A percentile compares a stretch with the other conserved stretches of the same genome.
Evolutionary conservation across 2,888 invertebrate species (phyloP).

Genomic region (Cephus spinipes): DNA sequence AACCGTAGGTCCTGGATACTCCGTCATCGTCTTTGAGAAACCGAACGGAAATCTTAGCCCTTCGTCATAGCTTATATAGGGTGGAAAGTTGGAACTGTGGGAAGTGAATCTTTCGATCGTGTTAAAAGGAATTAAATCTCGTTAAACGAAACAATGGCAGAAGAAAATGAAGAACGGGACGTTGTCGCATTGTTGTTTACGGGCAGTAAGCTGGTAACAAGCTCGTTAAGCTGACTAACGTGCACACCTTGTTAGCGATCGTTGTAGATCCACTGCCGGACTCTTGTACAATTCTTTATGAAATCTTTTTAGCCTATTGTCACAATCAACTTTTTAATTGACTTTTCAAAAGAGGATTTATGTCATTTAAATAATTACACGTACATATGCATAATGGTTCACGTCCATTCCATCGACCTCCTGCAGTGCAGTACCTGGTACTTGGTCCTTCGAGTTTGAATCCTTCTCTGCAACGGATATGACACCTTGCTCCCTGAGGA

Average conservation of each 20-base stretch:
- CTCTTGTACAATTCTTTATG: neutral
- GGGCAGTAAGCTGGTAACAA: neutral
- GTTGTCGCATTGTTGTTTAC: neutral
- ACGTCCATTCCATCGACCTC: slow-evolving; percentile 69
- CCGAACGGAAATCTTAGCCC: neutral
- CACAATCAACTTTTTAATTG: neutral
- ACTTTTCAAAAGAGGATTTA: neutral
- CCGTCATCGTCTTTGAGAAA: neutral
- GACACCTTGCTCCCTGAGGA: slow-evolving; percentile 66
- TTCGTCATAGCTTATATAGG: neutral
- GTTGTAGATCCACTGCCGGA: neutral
- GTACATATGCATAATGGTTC: slow-evolving; percentile 70
- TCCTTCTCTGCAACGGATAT: slow-evolving; percentile 69
- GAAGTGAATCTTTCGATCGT: neutral
- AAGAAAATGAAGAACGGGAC: neutral
- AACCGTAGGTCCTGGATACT: neutral
- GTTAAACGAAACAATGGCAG: neutral
- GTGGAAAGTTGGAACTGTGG: neutral
- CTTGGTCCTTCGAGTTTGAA: slow-evolving; percentile 70
- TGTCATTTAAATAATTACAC: slow-evolving; percentile 39
- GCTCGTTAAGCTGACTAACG: neutral
- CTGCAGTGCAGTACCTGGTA: slow-evolving; percentile 68
- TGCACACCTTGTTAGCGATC: neutral
- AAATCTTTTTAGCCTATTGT: neutral
- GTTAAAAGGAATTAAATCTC: neutral